Evolutionary conservation across 2,888 invertebrate genomes (phyloP), one percentile per base, ranked within the genome.

Genomic region (Melieria picta): DNA sequence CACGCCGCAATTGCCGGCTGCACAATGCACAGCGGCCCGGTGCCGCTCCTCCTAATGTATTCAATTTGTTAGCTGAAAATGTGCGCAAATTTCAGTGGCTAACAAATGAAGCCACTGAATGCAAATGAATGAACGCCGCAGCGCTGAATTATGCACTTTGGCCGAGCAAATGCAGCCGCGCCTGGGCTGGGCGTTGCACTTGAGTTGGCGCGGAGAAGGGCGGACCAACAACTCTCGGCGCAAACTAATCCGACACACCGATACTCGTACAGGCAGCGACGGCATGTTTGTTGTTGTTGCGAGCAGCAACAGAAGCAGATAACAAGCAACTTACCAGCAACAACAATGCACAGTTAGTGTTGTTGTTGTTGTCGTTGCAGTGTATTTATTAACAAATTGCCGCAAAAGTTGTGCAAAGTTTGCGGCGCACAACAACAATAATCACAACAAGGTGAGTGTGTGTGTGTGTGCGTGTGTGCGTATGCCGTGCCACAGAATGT

Each of bases 321-420:
- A 11, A 46, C 7, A 57, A 66, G 42, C 48, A 66, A 57, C 57
- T 66, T 16, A 56, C 16, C 46, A 47, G 47, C 65, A 65, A 56
- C 65, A 65, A 65, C 30, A 65, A 6, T 16, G 43, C 55, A 30
- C 16, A 43, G 9, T 7, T 16, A 43, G 13, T 61, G 7, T 4
- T 16, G 46, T 9, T 61, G 61, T 30, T 7, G 13, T 62, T 4
- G 43, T 43, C 42, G 43, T 55, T 65, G 55, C 46, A 7, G 30
- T 9, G 67, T 67, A 67, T 67, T 67, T 66, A 67, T 67, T 67
- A 67, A 67, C 67, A 67, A 67, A 67, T 60, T 67, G 60, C 60
- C 67, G 60, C 47, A 50, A 60, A 67, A 67, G 67, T 60, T 66
- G 58, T 66, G 30, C 47, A 11, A 16, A 63, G 48, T 50, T 7